Base-by-base conservation (phyloP, 2,113 vertebrate species). In the Corythaeola cristata region DNA sequence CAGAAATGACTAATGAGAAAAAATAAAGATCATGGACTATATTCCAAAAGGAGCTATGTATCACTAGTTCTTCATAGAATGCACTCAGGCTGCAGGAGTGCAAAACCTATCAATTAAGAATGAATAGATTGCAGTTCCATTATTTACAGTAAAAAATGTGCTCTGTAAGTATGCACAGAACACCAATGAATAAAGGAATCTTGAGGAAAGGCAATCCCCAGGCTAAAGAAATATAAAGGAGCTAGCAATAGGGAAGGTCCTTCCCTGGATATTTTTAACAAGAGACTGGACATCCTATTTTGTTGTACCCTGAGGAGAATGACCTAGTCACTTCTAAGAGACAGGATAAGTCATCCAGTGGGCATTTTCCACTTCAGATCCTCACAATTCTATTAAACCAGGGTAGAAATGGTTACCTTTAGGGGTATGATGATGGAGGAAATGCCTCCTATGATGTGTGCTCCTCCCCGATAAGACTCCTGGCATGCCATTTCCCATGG, bases 31-130 rank as follows among this genome's bases (percentile, higher is more conserved):
- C 32, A 27, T 62, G 52, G 82, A 90, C 81, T 75, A 37, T 89
- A 52, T 96, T 94, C 47, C 60, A 72, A 49, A 67, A 90, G 93
- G 72, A 96, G 72, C 77, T 88, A 14, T 79, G 27, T 86, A 55
- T 62, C 63, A 22, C 58, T 85, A 37, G 20, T 82, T 91, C 67
- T 89, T 95, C 79, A 84, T 79, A 85, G 79, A 96, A n/a, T 28
- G 76, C 52, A 69, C 10, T 85, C 8, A 39, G 58, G 45, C 58
- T 92, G 52, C 56, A 85, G 56, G 35, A 92, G 39, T 49, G 64
- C 28, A 81, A 72, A 94, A 71, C 24, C 60, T 87, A 96, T 95
- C 86, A 95, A 90, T 97, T 96, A 97, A 87, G 69, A 81, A 95
- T 87, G 62, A 88, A 89, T 49, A 79, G 88, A 87, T 85, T 93